phyloP scores from a whole-genome alignment of 2,113 vertebrate genomes.

The Channa argus region DNA sequence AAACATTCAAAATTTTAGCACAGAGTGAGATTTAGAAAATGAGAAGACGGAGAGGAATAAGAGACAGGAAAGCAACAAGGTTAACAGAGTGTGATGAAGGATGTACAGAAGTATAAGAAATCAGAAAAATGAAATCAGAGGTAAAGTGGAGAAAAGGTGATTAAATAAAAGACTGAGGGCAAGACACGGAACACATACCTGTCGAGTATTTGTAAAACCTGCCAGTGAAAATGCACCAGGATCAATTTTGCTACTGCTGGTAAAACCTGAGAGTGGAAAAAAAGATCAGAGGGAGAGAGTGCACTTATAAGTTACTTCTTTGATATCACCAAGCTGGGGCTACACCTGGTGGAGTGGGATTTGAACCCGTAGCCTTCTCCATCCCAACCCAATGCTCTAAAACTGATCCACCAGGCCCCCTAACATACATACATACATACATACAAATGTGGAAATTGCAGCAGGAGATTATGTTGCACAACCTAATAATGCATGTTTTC shows the following conservation, averaged over 20 bases:
- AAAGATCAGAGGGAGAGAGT: neutral
- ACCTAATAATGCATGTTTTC: too few relatives aligned
- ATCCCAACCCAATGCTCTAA: too few relatives aligned
- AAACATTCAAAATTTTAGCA: neutral
- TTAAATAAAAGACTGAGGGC: neutral
- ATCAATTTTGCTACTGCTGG: constrained; percentile 98
- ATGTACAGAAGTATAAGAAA: neutral
- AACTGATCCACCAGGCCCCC: too few relatives aligned
- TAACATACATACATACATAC: too few relatives aligned
- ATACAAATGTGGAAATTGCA: too few relatives aligned
- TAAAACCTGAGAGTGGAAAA: constrained; percentile 85
- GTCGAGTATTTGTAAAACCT: constrained; percentile 95
- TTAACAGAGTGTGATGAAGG: neutral
- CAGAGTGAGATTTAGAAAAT: neutral
- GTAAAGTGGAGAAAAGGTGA: neutral
- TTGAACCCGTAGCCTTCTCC: too few relatives aligned
- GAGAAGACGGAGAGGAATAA: neutral
- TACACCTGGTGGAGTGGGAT: too few relatives aligned
- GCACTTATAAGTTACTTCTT: neutral
- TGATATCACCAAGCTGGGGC: neutral
- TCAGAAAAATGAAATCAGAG: neutral
- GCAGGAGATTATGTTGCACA: too few relatives aligned
- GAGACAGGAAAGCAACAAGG: neutral
- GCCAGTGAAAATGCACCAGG: constrained; percentile 99
- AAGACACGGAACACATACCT: constrained; percentile 81